These are phyloP conservation scores for Masnerella sp. DNA, from an alignment of 2,888 invertebrate genomes.

Conservation along the genomic window DNA sequence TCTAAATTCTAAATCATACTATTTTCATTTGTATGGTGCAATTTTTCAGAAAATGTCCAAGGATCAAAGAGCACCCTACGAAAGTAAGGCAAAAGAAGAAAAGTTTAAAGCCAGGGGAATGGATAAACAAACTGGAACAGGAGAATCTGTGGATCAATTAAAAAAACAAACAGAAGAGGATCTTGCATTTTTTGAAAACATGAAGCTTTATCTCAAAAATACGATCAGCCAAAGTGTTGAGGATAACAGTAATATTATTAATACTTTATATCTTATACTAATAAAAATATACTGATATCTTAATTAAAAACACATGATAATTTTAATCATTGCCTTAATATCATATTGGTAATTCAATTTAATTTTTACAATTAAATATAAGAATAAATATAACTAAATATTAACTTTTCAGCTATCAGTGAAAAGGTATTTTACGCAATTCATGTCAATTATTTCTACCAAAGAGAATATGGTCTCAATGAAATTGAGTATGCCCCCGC, in stretches of 20 bases:
- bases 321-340: background rate
- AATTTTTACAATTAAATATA: background rate
- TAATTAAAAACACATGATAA: background rate
- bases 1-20: too few relatives aligned
- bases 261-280: too few relatives aligned
- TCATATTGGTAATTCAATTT: background rate
- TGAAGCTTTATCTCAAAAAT: conserved; percentile 66
- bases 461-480: conserved; percentile 57
- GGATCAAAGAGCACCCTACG: conserved; percentile 65
- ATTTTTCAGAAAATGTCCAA: conserved; percentile 65
- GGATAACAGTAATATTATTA: conserved; percentile 62
- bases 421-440: conserved; percentile 71
- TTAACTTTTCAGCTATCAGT: conserved; percentile 63
- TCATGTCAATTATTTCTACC: conserved; percentile 74
- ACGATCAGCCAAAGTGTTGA: conserved; percentile 54
- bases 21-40: too few relatives aligned
- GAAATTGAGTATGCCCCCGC: conserved; percentile 77
- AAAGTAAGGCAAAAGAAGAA: conserved; percentile 65
- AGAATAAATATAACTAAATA: background rate
- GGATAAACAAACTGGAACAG: conserved; percentile 69
- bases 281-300: too few relatives aligned
- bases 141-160: conserved; percentile 64
- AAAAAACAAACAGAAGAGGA: conserved; percentile 59
- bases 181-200: conserved; percentile 62
- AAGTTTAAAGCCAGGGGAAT: conserved; percentile 55